Percentiles rank a stretch among this genome's conserved stretches.
Evolutionary conservation across 2,888 invertebrate species (phyloP).

Genomic region (Podabrus alpinus): DNA sequence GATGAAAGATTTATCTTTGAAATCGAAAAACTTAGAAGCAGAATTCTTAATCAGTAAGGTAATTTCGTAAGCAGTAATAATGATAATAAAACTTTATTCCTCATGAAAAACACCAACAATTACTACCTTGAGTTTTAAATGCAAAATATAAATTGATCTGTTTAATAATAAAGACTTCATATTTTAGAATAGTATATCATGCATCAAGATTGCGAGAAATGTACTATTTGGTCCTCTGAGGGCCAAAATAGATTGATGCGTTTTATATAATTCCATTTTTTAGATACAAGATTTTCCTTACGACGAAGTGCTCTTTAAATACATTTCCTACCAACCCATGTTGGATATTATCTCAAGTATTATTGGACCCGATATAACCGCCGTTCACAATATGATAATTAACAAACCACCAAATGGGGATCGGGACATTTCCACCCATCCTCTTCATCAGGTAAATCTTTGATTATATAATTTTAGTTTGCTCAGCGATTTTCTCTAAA

Average conservation of each 20-base stretch:
- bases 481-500: no score
- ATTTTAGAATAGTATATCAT: no score
- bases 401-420: conserved; percentile 85
- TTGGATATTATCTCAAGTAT: conserved; percentile 73
- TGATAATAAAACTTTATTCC: no score
- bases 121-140: no score
- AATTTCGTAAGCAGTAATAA: conserved; percentile 9
- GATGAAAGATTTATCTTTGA: conserved; percentile 70
- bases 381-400: conserved; percentile 85
- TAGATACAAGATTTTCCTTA: conserved; percentile 74
- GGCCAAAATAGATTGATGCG: no score
- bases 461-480: background rate
- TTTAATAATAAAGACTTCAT: no score
- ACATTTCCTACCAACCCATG: conserved; percentile 65
- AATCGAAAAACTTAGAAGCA: conserved; percentile 61
- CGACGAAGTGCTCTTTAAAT: conserved; percentile 74
- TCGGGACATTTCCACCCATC: conserved; percentile 64
- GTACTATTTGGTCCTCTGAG: no score
- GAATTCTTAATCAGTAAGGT: conserved; percentile 73
- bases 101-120: no score
- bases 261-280: background rate
- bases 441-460: conserved; percentile 66
- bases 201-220: no score
- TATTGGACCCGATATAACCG: conserved; percentile 74
- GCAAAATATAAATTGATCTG: no score